phyloP scores from a whole-genome alignment of 2,113 vertebrate genomes.

The Cyprichromis sp. region DNA sequence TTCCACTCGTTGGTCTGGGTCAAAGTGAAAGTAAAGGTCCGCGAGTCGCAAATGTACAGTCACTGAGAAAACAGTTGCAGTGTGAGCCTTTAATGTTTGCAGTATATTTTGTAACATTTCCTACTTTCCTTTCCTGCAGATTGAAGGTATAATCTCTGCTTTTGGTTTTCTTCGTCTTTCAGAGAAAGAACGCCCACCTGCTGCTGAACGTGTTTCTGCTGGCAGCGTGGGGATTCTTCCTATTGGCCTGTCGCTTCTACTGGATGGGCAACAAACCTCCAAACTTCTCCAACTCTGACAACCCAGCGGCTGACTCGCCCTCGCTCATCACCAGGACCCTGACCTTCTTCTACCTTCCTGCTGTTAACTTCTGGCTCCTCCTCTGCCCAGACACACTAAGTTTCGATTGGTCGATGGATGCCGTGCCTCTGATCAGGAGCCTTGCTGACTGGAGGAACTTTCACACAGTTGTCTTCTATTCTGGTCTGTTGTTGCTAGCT shows the following conservation, averaged over 20 bases:
- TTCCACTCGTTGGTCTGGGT: neutral
- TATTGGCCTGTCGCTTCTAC: conserved; percentile 87
- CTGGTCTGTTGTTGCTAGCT: conserved; percentile 77
- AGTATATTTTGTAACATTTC: neutral
- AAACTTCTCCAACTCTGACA: conserved; percentile 98
- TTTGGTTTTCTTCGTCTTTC: conserved; percentile 51
- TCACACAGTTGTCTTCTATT: conserved; percentile 83
- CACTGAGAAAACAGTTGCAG: neutral
- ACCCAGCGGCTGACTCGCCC: conserved; percentile 90
- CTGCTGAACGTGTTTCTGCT: conserved; percentile 82
- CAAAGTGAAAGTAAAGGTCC: neutral
- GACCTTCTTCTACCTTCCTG: conserved; percentile 90
- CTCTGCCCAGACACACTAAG: conserved; percentile 93
- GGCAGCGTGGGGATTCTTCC: conserved; percentile 80
- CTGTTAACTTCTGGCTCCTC: conserved; percentile 90
- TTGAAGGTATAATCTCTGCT: neutral
- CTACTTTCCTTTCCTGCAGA: neutral
- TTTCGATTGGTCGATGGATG: conserved; percentile 99
- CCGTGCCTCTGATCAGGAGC: conserved; percentile 86
- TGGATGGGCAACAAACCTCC: conserved; percentile 99
- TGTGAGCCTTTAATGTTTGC: neutral
- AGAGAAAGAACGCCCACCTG: conserved; percentile 84
- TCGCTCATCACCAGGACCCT: conserved; percentile 80
- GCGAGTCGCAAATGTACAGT: neutral
- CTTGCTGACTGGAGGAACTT: conserved; percentile 86